Evolutionary conservation across 2,797 vertebrate species (phyloP), one percentile per base, ranked within the genome.

Genomic region (Muraenolepis orangiensis): DNA sequence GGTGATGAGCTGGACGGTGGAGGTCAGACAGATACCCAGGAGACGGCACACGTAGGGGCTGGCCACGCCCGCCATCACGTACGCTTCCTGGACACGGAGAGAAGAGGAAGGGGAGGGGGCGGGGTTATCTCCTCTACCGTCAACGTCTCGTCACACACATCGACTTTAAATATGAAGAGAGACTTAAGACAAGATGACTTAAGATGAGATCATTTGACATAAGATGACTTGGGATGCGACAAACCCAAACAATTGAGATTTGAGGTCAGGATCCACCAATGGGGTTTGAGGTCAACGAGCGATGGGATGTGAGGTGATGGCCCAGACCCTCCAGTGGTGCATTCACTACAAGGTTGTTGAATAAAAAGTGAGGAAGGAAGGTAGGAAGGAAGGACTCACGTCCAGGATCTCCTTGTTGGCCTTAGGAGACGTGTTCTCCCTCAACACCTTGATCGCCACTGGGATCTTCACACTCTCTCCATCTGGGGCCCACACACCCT

Each of bases 391-490:
- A 23, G 51, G 32, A 93, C 96, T 95, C 88, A 99, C 98, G 0
- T 99, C 98, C 74, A 99, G 89, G 84, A 99, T 99, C 85, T 99
- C 98, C 88, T 99, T 99, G 86, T 99, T 99, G 88, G 97, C 98
- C 87, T 98, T 99, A 30, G 98, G 96, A 0, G 98, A 99, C 0
- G 98, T 98, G 91, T 98, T 98, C 88, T 99, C 98, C 75, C 97
- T 88, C 82, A 99, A 94, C 74, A 99, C 98, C 88, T 99, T 99
- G 83, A 99, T 98, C 78, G 98, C 98, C 72, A 99, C 98, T 0
- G 96, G 97, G 78, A 99, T 98, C 89, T 96, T 98, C 80, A 99
- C 95, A 2, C 94, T 95, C 87, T 99, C 97, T 18, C 96, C 97
- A 0, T 99, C 97, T 0, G 98, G 98, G 75, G 96, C 95, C 98